Conservation (phyloP, 2,113 vertebrate species). For the human region DNA sequence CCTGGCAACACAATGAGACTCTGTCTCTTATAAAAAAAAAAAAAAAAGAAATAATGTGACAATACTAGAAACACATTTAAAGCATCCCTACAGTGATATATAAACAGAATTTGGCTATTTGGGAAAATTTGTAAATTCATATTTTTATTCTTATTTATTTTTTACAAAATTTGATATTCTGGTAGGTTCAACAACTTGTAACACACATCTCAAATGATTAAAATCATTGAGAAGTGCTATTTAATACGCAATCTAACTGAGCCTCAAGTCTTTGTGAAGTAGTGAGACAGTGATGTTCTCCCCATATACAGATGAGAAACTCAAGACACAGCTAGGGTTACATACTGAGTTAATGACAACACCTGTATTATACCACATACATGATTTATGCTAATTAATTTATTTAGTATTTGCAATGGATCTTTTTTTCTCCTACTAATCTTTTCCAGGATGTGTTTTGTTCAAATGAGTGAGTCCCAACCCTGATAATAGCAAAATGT, state of each 20-base stretch:
- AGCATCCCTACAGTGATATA: not conserved
- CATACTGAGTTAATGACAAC: not conserved
- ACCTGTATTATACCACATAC: not conserved
- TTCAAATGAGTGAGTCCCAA: not conserved
- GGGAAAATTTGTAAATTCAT: not conserved
- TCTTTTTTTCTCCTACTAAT: not conserved
- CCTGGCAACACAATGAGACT: no score
- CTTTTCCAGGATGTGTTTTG: not conserved
- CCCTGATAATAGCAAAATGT: not conserved
- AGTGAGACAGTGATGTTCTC: not conserved
- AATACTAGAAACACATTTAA: not conserved
- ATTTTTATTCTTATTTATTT: not conserved
- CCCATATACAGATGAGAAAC: not conserved
- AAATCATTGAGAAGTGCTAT: not conserved
- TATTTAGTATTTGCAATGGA: not conserved
- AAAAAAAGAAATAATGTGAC: not conserved
- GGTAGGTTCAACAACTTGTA: not conserved
- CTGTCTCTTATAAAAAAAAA: no score
- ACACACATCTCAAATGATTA: not conserved
- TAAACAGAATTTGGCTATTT: not conserved
- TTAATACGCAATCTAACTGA: not conserved
- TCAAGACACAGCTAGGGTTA: not conserved
- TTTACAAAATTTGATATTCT: not conserved
- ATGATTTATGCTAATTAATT: not conserved
- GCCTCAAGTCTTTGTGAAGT: not conserved